These are phyloP conservation scores for Vanacampus margaritifer DNA, from an alignment of 2,113 vertebrate genomes.

Conservation along the genomic window DNA sequence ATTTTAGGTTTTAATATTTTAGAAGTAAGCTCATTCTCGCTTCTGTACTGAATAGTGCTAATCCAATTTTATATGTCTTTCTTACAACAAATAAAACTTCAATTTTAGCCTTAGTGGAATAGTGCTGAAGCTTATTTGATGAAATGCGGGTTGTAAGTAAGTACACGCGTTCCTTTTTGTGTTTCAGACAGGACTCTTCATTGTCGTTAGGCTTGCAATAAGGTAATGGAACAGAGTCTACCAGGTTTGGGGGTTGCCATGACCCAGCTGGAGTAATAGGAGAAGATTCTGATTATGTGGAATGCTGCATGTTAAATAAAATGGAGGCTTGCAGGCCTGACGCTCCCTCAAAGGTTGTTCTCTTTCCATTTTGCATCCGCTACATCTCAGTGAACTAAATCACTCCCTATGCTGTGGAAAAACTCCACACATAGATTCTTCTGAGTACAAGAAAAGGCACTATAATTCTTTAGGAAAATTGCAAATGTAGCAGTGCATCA, in stretches of 20 bases:
- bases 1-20: conserved; percentile 8
- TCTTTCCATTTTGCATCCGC: conserved; percentile 36
- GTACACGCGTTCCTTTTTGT: conserved; percentile 55
- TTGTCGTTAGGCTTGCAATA: conserved; percentile 53
- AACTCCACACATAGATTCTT: not conserved
- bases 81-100: conserved; percentile 19
- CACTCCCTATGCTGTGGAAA: conserved; percentile 16
- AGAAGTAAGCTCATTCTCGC: conserved; percentile 9
- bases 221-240: conserved; percentile 56
- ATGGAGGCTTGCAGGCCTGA: conserved; percentile 10
- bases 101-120: conserved; percentile 17
- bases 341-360: conserved; percentile 43
- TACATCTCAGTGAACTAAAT: conserved; percentile 43
- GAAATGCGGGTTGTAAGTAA: conserved; percentile 60
- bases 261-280: conserved; percentile 56
- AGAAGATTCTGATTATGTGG: conserved; percentile 44
- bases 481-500: conserved; percentile 24
- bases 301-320: conserved; percentile 37
- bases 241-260: conserved; percentile 56
- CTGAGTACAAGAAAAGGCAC: conserved; percentile 2
- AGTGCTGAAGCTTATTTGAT: conserved; percentile 51
- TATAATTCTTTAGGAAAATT: conserved; percentile 9
- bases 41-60: conserved; percentile 5
- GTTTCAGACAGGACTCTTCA: conserved; percentile 55
- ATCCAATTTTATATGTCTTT: conserved; percentile 36